A percentile compares a stretch with the other conserved stretches of the same genome.
These are phyloP conservation scores for Hippolais icterina DNA, from an alignment of 2,113 vertebrate genomes.

Conservation along the genomic window DNA sequence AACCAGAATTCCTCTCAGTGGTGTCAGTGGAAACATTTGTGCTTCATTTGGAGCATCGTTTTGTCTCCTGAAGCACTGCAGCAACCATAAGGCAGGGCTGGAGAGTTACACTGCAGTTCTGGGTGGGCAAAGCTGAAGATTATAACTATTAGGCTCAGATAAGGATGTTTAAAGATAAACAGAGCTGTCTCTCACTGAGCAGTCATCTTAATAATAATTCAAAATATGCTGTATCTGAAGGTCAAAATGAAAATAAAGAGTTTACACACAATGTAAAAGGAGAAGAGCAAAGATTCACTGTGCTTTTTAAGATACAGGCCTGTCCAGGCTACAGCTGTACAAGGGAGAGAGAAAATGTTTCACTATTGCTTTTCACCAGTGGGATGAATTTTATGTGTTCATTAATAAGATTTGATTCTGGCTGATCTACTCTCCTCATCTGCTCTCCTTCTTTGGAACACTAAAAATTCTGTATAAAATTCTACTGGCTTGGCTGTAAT, in stretches of 20 bases:
- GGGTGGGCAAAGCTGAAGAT: not conserved
- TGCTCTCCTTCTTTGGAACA: not conserved
- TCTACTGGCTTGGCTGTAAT: not conserved
- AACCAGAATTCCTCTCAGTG: not conserved
- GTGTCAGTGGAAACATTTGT: not conserved
- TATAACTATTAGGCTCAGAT: not conserved
- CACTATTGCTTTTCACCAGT: not conserved
- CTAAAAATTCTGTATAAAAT: not conserved
- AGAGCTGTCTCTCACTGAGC: not conserved
- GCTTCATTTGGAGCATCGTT: not conserved
- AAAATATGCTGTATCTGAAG: not conserved
- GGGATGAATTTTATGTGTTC: not conserved
- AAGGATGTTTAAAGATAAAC: not conserved
- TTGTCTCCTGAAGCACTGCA: not conserved
- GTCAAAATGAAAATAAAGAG: not conserved
- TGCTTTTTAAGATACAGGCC: not conserved
- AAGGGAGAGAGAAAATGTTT: not conserved
- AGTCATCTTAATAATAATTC: not conserved
- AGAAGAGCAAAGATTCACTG: not conserved
- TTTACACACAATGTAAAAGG: not conserved
- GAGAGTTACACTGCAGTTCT: not conserved
- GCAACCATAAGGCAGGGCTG: not conserved
- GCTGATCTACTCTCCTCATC: not conserved
- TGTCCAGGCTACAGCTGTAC: not conserved
- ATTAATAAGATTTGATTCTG: not conserved